Evolutionary conservation across 2,797 vertebrate species (phyloP), one percentile per base, ranked within the genome.

Genomic region (Microtus obscurus): DNA sequence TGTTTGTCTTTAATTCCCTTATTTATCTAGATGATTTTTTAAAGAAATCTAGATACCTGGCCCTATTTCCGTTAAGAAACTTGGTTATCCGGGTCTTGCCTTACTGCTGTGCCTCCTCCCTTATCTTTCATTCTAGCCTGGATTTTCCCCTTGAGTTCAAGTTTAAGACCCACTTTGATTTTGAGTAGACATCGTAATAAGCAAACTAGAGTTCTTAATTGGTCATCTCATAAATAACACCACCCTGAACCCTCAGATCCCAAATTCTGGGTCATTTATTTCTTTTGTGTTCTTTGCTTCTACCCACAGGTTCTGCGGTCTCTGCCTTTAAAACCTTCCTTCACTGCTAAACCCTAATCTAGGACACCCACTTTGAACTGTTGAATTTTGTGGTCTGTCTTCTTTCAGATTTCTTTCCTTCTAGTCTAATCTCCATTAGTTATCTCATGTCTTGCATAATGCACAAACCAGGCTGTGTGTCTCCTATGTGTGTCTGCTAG

Each of bases 291-390:
- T 78, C 3, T 43, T 87, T 34, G 74, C 6, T 2, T 16, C 8
- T 17, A 2, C 19, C 19, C 10, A 53, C 4, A 7, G 12, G 2
- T 81, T 56, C 71, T 48, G 0, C 56, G 73, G 37, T 80, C 65
- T 87, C 65, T 51, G 14, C 37, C n/a, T 90, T 90, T 21, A 37
- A 87, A 25, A 19, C 10, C 25, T 12, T 4, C 8, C 29, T 77
- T 6, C 14, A 19, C 0, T 6, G 6, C 13, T 25, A 2, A 56
- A 1, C 16, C 23, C 73, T 91, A 1, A 13, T n/a, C 37, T 19
- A 29, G 34, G 59, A 71, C 1, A 9, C 31, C 48, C 14, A 23
- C 19, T 43, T 11, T 48, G 8, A 48, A n/a, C 40, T 59, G 53
- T 29, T 25, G 23, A 5, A 71, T 12, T 7, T n/a, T 16, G 7